Base-by-base conservation (phyloP, 2,797 vertebrate species). In the Manis javanica region DNA sequence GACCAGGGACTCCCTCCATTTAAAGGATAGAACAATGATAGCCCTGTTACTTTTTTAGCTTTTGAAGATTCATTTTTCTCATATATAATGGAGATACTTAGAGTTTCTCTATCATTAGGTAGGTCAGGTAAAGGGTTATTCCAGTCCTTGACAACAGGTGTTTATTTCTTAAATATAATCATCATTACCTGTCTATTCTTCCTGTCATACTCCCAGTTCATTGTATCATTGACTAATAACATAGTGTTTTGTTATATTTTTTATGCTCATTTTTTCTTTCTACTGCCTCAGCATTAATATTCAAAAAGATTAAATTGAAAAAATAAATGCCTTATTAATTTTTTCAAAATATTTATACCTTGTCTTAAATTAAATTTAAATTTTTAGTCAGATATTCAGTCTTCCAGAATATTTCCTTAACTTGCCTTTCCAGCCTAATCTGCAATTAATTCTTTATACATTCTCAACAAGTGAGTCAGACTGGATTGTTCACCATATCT, bases 371-470 rank as follows among this genome's bases (percentile, higher is more conserved):
- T 12, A 59, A 71, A 87, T 63, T 6, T 1, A 68, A 94, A 66
- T 12, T 15, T 57, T 91, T 31, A 51, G 8, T 64, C 18, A 64
- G 13, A 81, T 34, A 61, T 9, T 79, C 9, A 59, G 12, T 87
- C 19, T 3, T 91, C 7, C 21, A 81, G n/a, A 72, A 57, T 78
- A 91, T 63, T 92, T 87, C 24, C 24, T 94, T 92, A 66, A 64
- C 4, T 82, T 66, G 10, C 18, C 19, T 81, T 92, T 82, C 23
- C 1, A 51, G 31, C 16, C 19, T 51, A 74, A 59, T 37, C 2
- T 0, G 0, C 3, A 61, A 37, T 31, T 1, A 31, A 0, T 68
- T 3, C 6, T 2, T 13, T 21, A 24, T 2, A 19, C 6, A 53
- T 46, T 81, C 5, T 68, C 10, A 68, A 63, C 13, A 42, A 42